Evolutionary conservation across 2,797 vertebrate species (phyloP).

Genomic region (Sebastes vulpes): DNA sequence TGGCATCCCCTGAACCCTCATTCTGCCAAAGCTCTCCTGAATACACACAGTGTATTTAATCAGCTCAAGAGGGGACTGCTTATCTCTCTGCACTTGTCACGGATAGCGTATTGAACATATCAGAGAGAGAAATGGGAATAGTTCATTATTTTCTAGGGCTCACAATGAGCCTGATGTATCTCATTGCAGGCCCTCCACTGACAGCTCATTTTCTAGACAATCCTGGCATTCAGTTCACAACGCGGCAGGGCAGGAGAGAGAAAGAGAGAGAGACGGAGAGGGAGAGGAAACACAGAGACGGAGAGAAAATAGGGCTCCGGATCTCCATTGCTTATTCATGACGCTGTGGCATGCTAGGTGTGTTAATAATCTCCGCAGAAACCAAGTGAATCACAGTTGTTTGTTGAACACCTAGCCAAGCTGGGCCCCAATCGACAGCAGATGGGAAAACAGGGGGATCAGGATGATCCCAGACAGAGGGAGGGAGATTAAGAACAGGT

Average conservation of each 20-base stretch:
- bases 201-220: conserved; percentile 88
- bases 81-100: conserved; percentile 85
- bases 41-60: conserved; percentile 81
- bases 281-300: conserved; percentile 65
- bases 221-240: conserved; percentile 82
- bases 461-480: conserved; percentile 77
- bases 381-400: conserved; percentile 83
- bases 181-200: conserved; percentile 81
- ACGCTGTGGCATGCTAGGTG: conserved; percentile 81
- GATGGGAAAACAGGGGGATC: conserved; percentile 81
- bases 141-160: conserved; percentile 87
- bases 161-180: conserved; percentile 86
- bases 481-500: conserved; percentile 84
- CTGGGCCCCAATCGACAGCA: conserved; percentile 72
- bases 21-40: conserved; percentile 68
- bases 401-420: conserved; percentile 84
- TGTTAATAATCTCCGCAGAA: conserved; percentile 88
- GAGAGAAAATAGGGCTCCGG: conserved; percentile 77
- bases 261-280: conserved; percentile 17
- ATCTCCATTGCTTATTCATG: conserved; percentile 88
- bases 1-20: conserved; percentile 60
- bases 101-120: conserved; percentile 85
- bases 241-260: conserved; percentile 50
- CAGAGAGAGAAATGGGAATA: conserved; percentile 81
- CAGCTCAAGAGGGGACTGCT: conserved; percentile 82